Percentiles rank a stretch among this genome's conserved stretches.
Conservation (phyloP, 2,888 invertebrate species). For the Operophtera brumata region DNA sequence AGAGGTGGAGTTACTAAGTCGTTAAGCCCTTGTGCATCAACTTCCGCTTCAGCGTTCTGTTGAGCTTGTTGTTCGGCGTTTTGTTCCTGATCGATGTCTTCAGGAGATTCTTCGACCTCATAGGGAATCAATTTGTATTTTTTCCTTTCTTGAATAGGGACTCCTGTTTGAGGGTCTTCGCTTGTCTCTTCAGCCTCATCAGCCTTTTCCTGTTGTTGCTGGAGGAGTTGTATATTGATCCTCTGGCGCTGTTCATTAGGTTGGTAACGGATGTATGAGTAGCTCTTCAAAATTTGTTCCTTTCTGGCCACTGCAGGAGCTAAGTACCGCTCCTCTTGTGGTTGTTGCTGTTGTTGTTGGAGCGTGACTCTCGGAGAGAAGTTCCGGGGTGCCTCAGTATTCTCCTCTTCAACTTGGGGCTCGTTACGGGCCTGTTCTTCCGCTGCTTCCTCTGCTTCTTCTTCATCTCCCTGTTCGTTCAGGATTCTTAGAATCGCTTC, state of each 20-base stretch:
- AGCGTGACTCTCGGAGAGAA: conserved; percentile 29
- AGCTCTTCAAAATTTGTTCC: conserved; percentile 27
- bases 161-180: conserved; percentile 10
- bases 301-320: conserved; percentile 31
- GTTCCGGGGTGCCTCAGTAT: conserved; percentile 26
- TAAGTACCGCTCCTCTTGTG: conserved; percentile 29
- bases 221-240: conserved; percentile 26
- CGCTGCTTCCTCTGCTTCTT: conserved; percentile 15
- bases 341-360: conserved; percentile 26
- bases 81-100: conserved; percentile 22
- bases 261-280: conserved; percentile 35
- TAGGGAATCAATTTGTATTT: conserved; percentile 29
- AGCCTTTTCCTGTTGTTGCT: conserved; percentile 22
- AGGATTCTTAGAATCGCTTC: conserved; percentile 32
- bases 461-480: conserved; percentile 26
- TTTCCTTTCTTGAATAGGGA: conserved; percentile 11
- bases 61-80: conserved; percentile 14
- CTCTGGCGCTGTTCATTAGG: conserved; percentile 33
- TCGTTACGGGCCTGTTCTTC: conserved; percentile 22
- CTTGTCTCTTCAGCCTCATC: conserved; percentile 13
- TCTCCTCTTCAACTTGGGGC: conserved; percentile 28
- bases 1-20: conserved; percentile 34
- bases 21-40: conserved; percentile 24
- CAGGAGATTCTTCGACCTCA: conserved; percentile 24
- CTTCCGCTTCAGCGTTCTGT: conserved; percentile 18